phyloP scores from a whole-genome alignment of 2,888 invertebrate genomes.

The Epinotia brunnichana region DNA sequence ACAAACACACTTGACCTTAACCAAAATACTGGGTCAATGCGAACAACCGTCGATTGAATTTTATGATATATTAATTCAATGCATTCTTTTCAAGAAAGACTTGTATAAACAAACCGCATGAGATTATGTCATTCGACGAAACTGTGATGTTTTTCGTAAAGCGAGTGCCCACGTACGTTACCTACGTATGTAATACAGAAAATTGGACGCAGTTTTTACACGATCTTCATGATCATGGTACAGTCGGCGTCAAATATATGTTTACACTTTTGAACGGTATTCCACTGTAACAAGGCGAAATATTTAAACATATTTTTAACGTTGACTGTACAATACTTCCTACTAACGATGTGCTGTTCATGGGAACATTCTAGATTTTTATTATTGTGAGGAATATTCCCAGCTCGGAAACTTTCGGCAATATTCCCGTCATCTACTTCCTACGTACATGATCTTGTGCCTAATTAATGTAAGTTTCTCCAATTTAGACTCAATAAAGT shows the following conservation, averaged over 20 bases:
- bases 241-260: no score
- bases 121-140: constrained; percentile 7
- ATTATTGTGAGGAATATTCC: no score
- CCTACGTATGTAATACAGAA: not conserved
- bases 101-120: not conserved
- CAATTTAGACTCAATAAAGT: constrained; percentile 20
- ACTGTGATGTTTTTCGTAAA: not conserved
- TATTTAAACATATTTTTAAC: no score
- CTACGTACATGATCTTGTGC: not conserved
- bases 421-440: not conserved
- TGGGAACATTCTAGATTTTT: no score
- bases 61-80: constrained; percentile 30
- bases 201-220: not conserved
- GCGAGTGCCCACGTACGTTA: not conserved
- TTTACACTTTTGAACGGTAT: no score
- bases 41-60: constrained; percentile 19
- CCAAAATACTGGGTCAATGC: constrained; percentile 42
- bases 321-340: no score
- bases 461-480: constrained; percentile 6
- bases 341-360: no score
- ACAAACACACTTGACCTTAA: constrained; percentile 42
- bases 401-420: no score
- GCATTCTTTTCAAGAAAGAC: constrained; percentile 24
- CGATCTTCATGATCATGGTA: no score
- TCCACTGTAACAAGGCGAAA: no score